phyloP scores from a whole-genome alignment of 2,888 invertebrate genomes.

The Dolomedes plantarius region DNA sequence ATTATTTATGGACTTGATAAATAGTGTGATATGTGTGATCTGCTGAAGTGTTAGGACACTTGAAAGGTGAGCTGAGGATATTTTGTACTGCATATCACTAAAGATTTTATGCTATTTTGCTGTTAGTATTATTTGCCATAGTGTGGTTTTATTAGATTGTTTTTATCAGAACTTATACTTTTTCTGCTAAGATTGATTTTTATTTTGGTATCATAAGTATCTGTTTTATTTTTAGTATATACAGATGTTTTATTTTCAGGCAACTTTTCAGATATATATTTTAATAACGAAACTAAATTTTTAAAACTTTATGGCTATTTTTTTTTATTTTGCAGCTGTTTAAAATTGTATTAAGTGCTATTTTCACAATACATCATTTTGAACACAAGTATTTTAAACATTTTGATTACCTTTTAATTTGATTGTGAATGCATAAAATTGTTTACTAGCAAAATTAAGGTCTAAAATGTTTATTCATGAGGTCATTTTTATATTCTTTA shows the following conservation, averaged over 20 bases:
- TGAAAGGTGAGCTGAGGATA: too few species aligned
- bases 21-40: background rate
- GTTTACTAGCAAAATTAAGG: too few species aligned
- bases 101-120: background rate
- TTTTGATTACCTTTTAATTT: too few species aligned
- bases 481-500: too few species aligned
- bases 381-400: too few species aligned
- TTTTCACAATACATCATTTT: too few species aligned
- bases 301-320: background rate
- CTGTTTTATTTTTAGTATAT: background rate
- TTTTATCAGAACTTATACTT: background rate
- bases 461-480: too few species aligned
- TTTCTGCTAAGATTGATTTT: background rate
- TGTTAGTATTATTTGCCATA: conserved; percentile 5
- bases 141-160: background rate
- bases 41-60: too few species aligned
- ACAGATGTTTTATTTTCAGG: background rate
- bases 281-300: too few species aligned
- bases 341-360: too few species aligned
- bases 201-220: background rate
- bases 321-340: background rate
- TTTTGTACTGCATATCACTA: background rate
- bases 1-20: background rate
- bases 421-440: too few species aligned
- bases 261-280: background rate